Conservation (phyloP, 1,140 invertebrate species). For the Bombus impatiens region DNA sequence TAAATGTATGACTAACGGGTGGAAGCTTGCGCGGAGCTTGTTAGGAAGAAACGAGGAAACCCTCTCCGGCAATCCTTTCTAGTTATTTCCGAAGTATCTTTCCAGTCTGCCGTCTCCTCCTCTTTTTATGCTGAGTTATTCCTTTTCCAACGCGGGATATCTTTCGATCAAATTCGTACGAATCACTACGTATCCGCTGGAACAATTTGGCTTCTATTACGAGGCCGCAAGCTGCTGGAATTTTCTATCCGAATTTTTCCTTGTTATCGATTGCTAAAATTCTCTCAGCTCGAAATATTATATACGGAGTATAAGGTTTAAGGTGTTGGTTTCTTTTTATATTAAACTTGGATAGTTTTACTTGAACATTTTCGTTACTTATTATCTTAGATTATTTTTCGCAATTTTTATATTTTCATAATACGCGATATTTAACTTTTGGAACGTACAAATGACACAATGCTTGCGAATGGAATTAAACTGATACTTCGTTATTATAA, state of each 20-base stretch:
- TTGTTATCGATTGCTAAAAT: not conserved
- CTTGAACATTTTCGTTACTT: too few species aligned
- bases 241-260: not conserved
- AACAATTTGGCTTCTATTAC: conserved; percentile 34
- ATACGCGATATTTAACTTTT: too few species aligned
- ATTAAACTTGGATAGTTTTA: too few species aligned
- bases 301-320: too few species aligned
- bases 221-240: not conserved
- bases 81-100: conserved; percentile 55
- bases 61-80: conserved; percentile 58
- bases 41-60: conserved; percentile 76
- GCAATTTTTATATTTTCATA: too few species aligned
- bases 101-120: conserved; percentile 4
- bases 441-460: too few species aligned
- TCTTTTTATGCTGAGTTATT: conserved; percentile 39
- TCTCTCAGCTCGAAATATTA: not conserved
- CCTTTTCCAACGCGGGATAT: conserved; percentile 16
- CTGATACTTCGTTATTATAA: too few species aligned
- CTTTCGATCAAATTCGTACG: conserved; percentile 34
- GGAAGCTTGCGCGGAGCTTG: conserved; percentile 72
- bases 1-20: conserved; percentile 79
- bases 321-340: too few species aligned
- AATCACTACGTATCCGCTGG: conserved; percentile 1
- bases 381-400: too few species aligned
- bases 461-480: too few species aligned